phyloP scores from a whole-genome alignment of 1,140 invertebrate species.

The Papilio dardanus region DNA sequence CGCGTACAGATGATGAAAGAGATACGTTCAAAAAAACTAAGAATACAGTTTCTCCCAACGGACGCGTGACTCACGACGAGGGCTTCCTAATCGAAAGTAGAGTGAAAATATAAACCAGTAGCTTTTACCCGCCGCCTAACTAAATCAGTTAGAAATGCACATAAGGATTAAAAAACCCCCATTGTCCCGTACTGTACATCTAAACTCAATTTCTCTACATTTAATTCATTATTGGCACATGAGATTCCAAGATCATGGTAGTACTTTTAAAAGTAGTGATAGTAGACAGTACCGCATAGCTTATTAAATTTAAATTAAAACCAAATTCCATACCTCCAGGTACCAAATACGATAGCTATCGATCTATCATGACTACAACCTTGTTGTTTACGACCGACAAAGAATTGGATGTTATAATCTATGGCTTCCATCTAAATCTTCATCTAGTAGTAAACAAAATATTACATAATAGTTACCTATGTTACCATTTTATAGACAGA shows the following conservation, averaged over 20 bases:
- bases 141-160: too few relatives aligned
- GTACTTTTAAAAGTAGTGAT: too few relatives aligned
- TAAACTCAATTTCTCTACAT: too few relatives aligned
- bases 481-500: neutral
- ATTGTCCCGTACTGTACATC: too few relatives aligned
- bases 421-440: conserved; percentile 7
- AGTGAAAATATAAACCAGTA: neutral
- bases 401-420: neutral
- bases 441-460: too few relatives aligned
- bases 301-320: neutral
- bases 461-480: too few relatives aligned
- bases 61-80: conserved; percentile 28
- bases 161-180: too few relatives aligned
- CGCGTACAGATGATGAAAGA: conserved; percentile 16
- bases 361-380: neutral
- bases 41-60: conserved; percentile 26
- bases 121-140: neutral
- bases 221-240: too few relatives aligned
- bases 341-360: neutral
- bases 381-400: neutral
- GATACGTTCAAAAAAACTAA: conserved; percentile 33
- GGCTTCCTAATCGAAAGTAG: conserved; percentile 7
- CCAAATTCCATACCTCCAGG: neutral
- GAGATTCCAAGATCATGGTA: too few relatives aligned
- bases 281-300: neutral